Evolutionary conservation across 2,113 vertebrate species (phyloP).

Genomic region (Megaceryle torquata): DNA sequence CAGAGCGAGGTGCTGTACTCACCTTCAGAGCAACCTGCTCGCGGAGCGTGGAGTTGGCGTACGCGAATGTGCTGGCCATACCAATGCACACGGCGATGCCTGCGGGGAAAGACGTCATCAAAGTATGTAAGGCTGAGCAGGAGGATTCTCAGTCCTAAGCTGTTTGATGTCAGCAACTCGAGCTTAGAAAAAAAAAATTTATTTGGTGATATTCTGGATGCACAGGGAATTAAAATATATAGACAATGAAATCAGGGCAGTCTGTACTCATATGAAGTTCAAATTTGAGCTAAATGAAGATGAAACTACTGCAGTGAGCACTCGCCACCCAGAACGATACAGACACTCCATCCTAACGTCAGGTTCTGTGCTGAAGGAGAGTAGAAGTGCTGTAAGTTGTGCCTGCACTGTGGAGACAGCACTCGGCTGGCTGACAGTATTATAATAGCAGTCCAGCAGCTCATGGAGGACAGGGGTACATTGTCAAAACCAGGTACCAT

Average conservation of each 20-base stretch:
- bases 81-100: conserved; percentile 94
- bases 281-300: not conserved
- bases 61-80: conserved; percentile 95
- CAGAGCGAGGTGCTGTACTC: conserved; percentile 29
- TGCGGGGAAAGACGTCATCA: conserved; percentile 58
- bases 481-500: not conserved
- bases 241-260: not conserved
- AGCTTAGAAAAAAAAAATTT: not conserved
- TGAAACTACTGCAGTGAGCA: not conserved
- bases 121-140: not conserved
- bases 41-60: conserved; percentile 90
- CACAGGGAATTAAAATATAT: not conserved
- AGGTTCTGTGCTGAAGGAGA: not conserved
- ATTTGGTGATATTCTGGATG: not conserved
- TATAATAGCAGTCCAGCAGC: not conserved
- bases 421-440: not conserved
- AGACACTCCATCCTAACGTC: not conserved
- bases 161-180: not conserved
- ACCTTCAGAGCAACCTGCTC: conserved; percentile 95
- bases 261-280: not conserved
- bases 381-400: not conserved
- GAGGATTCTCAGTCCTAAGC: not conserved
- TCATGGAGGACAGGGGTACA: not conserved
- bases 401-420: not conserved
- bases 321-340: not conserved